Base-by-base conservation (phyloP, 1,140 invertebrate species). In the Lerema accius region DNA sequence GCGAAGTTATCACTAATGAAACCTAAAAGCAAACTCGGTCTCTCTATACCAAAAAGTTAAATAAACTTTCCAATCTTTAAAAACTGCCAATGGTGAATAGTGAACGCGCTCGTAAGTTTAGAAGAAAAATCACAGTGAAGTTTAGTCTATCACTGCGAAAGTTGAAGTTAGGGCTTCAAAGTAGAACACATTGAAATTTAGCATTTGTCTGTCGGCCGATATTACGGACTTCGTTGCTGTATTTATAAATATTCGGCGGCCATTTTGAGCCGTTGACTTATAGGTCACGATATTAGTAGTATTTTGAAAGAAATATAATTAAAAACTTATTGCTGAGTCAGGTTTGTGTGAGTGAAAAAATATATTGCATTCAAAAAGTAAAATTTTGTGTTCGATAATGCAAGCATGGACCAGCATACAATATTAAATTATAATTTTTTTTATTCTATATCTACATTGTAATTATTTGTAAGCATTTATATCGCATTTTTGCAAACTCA, bases 161-260 rank as follows among this genome's bases (percentile, higher is more conserved):
- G 78, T 70, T 69, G 76, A 84, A 76, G 74, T 76, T 76, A 72
- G 72, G 73, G 76, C 78, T 82, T 76, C 70, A 73, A 89, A 86
- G 79, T 90, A 79, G 87, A 87, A 69, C 87, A 82, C 79, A 84
- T 85, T 90, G 86, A 89, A 86, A 90, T 89, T 86, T 89, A 86
- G 86, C 86, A 89, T 87, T 84, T 90, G 86, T 81, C 84, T 88
- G 83, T 86, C 82, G 76, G 66, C 69, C 65, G 77, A 78, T 79
- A 84, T 90, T 87, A 88, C 85, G 58, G 78, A 78, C 71, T 86
- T 71, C 67, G 79, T 82, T 84, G 77, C 79, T 76, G 79, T 90
- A 87, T 90, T 87, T 88, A 88, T 87, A 87, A 88, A 88, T 88
- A 86, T 84, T 87, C 80, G 62, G 66, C 69, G 77, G 80, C 78